Evolutionary conservation across 2,888 invertebrate species (phyloP).

Genomic region (Artemia sinica): DNA sequence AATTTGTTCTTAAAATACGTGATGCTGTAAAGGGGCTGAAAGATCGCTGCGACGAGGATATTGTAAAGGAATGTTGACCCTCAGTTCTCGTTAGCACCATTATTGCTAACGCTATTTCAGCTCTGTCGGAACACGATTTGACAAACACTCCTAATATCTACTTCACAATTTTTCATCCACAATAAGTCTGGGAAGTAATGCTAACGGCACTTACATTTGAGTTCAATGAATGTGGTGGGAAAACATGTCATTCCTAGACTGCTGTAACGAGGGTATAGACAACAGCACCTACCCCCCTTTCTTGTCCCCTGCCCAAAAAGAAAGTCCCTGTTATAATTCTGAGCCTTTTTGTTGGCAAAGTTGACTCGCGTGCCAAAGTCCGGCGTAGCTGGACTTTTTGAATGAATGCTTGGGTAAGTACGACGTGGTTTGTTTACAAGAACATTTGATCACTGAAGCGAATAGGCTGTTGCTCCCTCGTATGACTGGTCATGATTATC

Average conservation of each 20-base stretch:
- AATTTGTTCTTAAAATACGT: no score
- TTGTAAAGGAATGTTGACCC: no score
- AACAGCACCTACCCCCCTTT: neutral
- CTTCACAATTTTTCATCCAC: constrained; percentile 1
- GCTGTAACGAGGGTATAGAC: neutral
- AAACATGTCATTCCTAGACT: neutral
- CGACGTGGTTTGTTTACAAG: constrained; percentile 2
- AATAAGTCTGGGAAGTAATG: neutral
- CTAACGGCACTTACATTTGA: neutral
- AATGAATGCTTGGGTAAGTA: neutral
- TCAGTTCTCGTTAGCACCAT: no score
- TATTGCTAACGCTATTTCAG: no score
- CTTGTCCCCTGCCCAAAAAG: neutral
- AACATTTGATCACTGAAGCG: constrained; percentile 8
- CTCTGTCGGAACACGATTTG: no score
- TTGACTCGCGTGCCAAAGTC: neutral
- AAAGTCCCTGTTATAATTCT: neutral
- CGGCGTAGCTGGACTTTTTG: neutral
- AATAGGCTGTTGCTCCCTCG: neutral
- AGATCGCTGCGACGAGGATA: no score
- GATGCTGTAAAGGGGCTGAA: no score
- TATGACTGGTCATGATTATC: neutral
- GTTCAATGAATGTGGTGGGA: constrained; percentile 6
- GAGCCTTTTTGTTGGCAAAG: neutral
- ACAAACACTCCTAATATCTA: neutral